Conservation (phyloP, 2,797 vertebrate genomes). For the Cyclopterus lumpus region DNA sequence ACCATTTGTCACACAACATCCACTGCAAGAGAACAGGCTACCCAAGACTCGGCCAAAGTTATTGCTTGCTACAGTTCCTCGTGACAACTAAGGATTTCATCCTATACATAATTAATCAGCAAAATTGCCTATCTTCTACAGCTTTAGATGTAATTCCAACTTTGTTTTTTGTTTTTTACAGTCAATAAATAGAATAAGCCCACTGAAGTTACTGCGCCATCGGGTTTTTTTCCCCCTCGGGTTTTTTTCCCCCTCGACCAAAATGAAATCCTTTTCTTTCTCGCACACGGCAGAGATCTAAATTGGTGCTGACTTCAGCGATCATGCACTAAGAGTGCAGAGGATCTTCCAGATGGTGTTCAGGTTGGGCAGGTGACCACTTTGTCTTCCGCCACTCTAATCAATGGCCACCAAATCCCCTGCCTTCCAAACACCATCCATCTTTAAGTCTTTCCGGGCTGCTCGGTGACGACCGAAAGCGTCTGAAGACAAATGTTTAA, state of each 20-base stretch:
- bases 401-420: conserved; percentile 66
- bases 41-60: conserved; percentile 46
- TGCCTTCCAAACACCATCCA: conserved; percentile 70
- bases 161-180: conserved; percentile 46
- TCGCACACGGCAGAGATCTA: neutral
- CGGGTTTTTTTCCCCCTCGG: no score
- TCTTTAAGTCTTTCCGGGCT: conserved; percentile 68
- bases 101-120: conserved; percentile 54
- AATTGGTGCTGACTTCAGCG: conserved; percentile 44
- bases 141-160: conserved; percentile 56
- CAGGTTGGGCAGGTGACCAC: conserved; percentile 61
- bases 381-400: conserved; percentile 72
- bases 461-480: conserved; percentile 62
- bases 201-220: conserved; percentile 21
- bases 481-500: conserved; percentile 74
- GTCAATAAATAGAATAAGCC: conserved; percentile 51
- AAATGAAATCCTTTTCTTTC: conserved; percentile 25
- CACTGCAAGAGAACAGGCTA: conserved; percentile 42
- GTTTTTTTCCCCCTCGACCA: conserved; percentile 16
- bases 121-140: conserved; percentile 36
- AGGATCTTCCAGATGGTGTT: conserved; percentile 61
- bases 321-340: conserved; percentile 32
- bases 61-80: conserved; percentile 59
- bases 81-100: conserved; percentile 55
- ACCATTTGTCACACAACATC: conserved; percentile 76